Evolutionary conservation across 2,113 vertebrate genomes (phyloP).

Genomic region (Anarrhichthys ocellatus): DNA sequence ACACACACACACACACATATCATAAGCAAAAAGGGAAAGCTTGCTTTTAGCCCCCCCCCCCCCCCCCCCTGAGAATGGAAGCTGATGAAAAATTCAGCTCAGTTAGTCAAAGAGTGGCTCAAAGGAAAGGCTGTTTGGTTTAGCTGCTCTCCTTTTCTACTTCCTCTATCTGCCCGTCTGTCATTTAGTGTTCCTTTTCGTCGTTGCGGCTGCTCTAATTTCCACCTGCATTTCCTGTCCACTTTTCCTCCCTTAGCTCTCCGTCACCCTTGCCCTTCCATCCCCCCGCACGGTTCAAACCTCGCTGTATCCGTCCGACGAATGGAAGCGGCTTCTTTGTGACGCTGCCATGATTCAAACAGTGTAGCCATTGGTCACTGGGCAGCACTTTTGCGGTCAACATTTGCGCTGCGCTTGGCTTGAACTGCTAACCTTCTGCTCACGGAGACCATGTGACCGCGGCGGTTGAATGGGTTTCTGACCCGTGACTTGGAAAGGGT

Average conservation of each 20-base stretch:
- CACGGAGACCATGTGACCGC: constrained; percentile 54
- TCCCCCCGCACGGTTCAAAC: background rate
- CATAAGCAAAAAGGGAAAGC: background rate
- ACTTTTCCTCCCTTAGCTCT: background rate
- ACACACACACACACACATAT: background rate
- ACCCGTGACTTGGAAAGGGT: constrained; percentile 61
- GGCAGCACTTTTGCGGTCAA: constrained; percentile 26
- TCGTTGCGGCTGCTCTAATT: background rate
- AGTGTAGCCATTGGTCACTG: constrained; percentile 32
- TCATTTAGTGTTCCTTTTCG: constrained; percentile 18
- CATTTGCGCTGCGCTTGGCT: constrained; percentile 66
- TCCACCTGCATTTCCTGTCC: background rate
- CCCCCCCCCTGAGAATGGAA: constrained; percentile 32
- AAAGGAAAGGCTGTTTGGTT: constrained; percentile 40
- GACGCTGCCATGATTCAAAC: constrained; percentile 43
- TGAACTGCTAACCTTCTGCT: constrained; percentile 59
- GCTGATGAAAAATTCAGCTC: constrained; percentile 67
- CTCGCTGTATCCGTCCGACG: background rate
- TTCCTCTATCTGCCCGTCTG: background rate
- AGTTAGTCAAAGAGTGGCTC: constrained; percentile 44
- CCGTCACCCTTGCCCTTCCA: background rate
- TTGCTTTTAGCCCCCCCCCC: constrained; percentile 49
- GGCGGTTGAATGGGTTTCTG: constrained; percentile 40
- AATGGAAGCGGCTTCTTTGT: constrained; percentile 1
- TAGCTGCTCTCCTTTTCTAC: background rate